Conservation (phyloP, 1,140 invertebrate species). For the Mamestra configurata region DNA sequence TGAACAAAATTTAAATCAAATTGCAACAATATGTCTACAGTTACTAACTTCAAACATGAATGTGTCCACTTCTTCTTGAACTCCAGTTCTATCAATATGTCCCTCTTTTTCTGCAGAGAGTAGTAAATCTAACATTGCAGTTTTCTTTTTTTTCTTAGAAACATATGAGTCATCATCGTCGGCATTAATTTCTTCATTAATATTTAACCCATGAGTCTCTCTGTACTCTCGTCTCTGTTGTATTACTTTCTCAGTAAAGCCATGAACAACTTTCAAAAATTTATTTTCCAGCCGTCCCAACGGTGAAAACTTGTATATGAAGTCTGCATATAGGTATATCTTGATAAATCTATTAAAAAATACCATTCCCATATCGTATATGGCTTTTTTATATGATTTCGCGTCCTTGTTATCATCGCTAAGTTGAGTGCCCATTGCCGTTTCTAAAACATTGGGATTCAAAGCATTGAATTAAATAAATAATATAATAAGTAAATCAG, state of each 20-base stretch:
- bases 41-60: slow-evolving; percentile 92
- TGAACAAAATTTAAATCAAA: not conserved
- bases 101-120: slow-evolving; percentile 89
- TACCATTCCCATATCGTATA: slow-evolving; percentile 74
- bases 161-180: slow-evolving; percentile 53
- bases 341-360: slow-evolving; percentile 73
- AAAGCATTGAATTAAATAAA: not conserved
- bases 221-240: slow-evolving; percentile 63
- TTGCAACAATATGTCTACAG: not conserved
- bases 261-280: slow-evolving; percentile 64
- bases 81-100: slow-evolving; percentile 86
- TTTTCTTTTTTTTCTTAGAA: slow-evolving; percentile 86
- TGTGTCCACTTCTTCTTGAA: slow-evolving; percentile 93
- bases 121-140: slow-evolving; percentile 95
- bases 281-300: slow-evolving; percentile 60
- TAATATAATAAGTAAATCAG: too few relatives aligned
- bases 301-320: slow-evolving; percentile 67
- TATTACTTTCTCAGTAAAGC: slow-evolving; percentile 73
- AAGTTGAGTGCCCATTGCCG: slow-evolving; percentile 85
- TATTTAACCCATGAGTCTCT: slow-evolving; percentile 53
- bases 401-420: slow-evolving; percentile 67
- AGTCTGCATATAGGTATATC: slow-evolving; percentile 70
- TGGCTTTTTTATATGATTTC: slow-evolving; percentile 76
- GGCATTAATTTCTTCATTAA: slow-evolving; percentile 43
- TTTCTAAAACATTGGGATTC: slow-evolving; percentile 65